Percentiles rank a stretch among this genome's conserved stretches.
phyloP scores from a whole-genome alignment of 2,113 vertebrate genomes.

The Polypterus bichir region DNA sequence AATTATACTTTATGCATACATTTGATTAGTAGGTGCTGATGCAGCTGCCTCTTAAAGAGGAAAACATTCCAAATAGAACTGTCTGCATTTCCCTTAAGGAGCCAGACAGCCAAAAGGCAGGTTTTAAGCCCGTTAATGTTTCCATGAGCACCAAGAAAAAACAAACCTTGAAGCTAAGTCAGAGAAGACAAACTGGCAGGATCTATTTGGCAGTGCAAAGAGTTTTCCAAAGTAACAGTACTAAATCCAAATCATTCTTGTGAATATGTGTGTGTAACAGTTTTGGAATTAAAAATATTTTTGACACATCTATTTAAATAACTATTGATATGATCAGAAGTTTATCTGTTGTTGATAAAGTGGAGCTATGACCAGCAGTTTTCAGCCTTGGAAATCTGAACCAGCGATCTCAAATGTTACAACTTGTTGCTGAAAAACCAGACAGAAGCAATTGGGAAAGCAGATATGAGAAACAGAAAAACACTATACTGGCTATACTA shows the following conservation, averaged over 20 bases:
- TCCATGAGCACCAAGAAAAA: slow-evolving; percentile 49
- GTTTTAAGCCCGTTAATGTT: slow-evolving; percentile 50
- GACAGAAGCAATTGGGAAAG: no score
- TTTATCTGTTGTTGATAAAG: no score
- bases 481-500: no score
- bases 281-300: no score
- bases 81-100: slow-evolving; percentile 50
- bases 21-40: slow-evolving; percentile 60
- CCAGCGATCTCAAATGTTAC: no score
- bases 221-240: slow-evolving; percentile 29
- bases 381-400: no score
- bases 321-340: no score
- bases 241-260: not conserved
- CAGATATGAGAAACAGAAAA: no score
- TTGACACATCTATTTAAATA: no score
- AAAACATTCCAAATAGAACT: slow-evolving; percentile 49
- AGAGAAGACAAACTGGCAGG: slow-evolving; percentile 34
- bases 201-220: slow-evolving; percentile 32
- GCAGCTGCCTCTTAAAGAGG: slow-evolving; percentile 68
- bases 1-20: slow-evolving; percentile 48
- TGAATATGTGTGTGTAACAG: no score
- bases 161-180: slow-evolving; percentile 36
- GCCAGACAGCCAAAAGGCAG: slow-evolving; percentile 53
- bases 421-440: no score
- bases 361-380: no score